Evolutionary conservation across 2,797 vertebrate species (phyloP).

Genomic region (Melanotaenia trifasciata): DNA sequence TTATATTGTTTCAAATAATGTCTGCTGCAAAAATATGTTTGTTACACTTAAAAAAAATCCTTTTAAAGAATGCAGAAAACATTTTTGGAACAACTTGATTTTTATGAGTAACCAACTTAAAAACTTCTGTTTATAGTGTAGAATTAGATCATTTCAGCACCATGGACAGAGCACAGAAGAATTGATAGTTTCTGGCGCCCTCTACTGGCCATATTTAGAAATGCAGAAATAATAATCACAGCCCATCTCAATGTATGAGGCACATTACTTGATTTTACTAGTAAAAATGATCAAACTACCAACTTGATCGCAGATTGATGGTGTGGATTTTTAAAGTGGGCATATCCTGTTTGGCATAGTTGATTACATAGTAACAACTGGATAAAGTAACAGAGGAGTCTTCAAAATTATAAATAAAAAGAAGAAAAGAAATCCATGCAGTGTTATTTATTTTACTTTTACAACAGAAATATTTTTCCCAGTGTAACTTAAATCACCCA

Average conservation of each 20-base stretch:
- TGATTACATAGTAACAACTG: background rate
- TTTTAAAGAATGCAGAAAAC: no score
- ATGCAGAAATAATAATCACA: background rate
- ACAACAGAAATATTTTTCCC: no score
- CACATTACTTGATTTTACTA: background rate
- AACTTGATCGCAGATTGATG: background rate
- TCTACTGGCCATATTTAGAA: slow-evolving; percentile 24
- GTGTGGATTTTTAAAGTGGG: background rate
- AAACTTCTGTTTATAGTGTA: no score
- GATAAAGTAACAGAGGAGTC: background rate
- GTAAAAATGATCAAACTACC: background rate
- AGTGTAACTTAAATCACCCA: background rate
- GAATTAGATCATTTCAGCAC: slow-evolving; percentile 43
- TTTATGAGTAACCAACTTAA: no score
- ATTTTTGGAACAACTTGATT: no score
- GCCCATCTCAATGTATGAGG: background rate
- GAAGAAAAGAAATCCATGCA: background rate
- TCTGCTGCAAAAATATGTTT: no score
- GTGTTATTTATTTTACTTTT: background rate
- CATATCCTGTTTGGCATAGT: background rate
- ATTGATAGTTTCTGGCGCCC: slow-evolving; percentile 17
- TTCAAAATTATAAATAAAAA: background rate
- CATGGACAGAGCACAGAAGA: slow-evolving; percentile 47
- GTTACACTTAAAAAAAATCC: no score
- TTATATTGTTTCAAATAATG: no score